Percentiles rank a stretch among this genome's conserved stretches.
Evolutionary conservation across 2,888 invertebrate species (phyloP).

Genomic region (Apoda limacodes): DNA sequence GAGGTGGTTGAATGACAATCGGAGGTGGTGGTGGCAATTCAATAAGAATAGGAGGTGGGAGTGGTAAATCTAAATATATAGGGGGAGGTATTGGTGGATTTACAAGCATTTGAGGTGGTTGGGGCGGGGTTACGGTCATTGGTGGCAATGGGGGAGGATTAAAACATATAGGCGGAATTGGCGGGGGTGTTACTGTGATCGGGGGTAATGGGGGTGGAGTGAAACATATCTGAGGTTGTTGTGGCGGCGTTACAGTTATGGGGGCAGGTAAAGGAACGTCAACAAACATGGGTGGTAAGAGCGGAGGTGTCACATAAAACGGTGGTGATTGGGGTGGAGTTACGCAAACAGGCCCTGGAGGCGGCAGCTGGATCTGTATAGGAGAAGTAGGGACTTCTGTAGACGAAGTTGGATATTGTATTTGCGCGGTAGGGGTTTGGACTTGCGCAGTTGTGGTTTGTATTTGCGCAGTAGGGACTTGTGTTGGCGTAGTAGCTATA

Average conservation of each 20-base stretch:
- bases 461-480: slow-evolving; percentile 17
- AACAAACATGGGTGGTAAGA: slow-evolving; percentile 37
- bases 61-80: slow-evolving; percentile 24
- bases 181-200: slow-evolving; percentile 25
- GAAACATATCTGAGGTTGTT: slow-evolving; percentile 39
- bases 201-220: slow-evolving; percentile 30
- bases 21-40: slow-evolving; percentile 35
- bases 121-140: slow-evolving; percentile 43
- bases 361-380: slow-evolving; percentile 41
- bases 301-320: slow-evolving; percentile 42
- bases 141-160: slow-evolving; percentile 43
- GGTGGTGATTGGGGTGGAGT: slow-evolving; percentile 39
- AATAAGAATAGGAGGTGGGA: slow-evolving; percentile 27
- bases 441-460: slow-evolving; percentile 14
- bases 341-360: slow-evolving; percentile 40
- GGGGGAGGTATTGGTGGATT: slow-evolving; percentile 26
- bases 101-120: slow-evolving; percentile 28
- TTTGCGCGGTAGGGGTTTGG: slow-evolving; percentile 20
- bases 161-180: slow-evolving; percentile 33
- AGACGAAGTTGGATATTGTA: slow-evolving; percentile 29
- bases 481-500: too few species aligned
- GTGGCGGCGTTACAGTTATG: slow-evolving; percentile 42
- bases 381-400: slow-evolving; percentile 34
- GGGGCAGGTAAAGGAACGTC: slow-evolving; percentile 40
- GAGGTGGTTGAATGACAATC: slow-evolving; percentile 49